These are phyloP conservation scores for Meloe dianella DNA, from an alignment of 2,888 invertebrate genomes.

Conservation along the genomic window DNA sequence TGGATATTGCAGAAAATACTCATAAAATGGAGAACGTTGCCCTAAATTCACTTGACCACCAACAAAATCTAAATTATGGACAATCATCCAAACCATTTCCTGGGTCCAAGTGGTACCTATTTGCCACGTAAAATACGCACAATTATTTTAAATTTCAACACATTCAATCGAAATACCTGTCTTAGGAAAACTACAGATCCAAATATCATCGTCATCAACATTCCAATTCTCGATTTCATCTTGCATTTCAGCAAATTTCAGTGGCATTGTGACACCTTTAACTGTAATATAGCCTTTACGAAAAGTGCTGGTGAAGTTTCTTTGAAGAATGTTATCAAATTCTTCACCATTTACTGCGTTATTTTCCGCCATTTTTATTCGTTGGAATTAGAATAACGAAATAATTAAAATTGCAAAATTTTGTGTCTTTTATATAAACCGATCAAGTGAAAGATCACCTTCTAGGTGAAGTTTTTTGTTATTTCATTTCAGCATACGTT, in stretches of 20 bases:
- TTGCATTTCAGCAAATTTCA: constrained; percentile 55
- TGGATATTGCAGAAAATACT: constrained; percentile 58
- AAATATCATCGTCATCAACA: constrained; percentile 62
- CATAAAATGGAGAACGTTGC: constrained; percentile 74
- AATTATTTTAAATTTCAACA: not conserved
- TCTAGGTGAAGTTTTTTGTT: not conserved
- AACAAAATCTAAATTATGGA: constrained; percentile 67
- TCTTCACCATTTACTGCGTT: constrained; percentile 4
- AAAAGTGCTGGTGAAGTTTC: constrained; percentile 47
- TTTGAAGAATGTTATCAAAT: constrained; percentile 42
- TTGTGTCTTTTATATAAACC: not conserved
- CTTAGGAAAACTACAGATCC: constrained; percentile 66
- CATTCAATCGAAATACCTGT: constrained; percentile 57
- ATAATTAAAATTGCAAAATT: not conserved
- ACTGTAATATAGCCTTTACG: constrained; percentile 47
- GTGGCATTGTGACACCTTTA: constrained; percentile 57
- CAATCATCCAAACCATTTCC: constrained; percentile 75
- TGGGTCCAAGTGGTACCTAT: constrained; percentile 80
- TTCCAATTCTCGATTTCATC: constrained; percentile 59
- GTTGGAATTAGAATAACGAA: not conserved
- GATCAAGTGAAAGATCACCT: not conserved
- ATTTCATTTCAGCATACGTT: not conserved
- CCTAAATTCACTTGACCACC: constrained; percentile 63
- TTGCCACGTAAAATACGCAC: not conserved
- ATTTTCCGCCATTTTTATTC: constrained; percentile 10